A percentile compares a stretch with the other conserved stretches of the same genome.
These are phyloP conservation scores for Kryphioiulus occultus DNA, from an alignment of 2,888 invertebrate genomes.

Conservation along the genomic window DNA sequence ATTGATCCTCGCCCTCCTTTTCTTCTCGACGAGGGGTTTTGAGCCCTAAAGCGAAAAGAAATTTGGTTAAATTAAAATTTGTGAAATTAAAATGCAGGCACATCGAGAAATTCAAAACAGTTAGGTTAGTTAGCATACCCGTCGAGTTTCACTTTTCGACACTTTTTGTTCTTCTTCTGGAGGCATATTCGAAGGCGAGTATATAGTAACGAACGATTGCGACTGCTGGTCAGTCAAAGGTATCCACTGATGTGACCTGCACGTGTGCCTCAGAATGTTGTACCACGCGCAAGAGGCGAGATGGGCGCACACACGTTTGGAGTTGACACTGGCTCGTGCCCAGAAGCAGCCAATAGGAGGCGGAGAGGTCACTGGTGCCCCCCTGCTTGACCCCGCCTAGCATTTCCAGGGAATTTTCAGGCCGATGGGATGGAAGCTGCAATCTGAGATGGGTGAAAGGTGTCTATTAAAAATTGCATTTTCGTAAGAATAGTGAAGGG, in stretches of 20 bases:
- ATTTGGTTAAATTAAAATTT: neutral
- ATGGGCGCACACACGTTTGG: neutral
- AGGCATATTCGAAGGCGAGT: no score
- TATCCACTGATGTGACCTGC: neutral
- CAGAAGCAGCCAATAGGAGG: neutral
- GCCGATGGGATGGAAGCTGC: neutral
- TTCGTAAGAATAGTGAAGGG: neutral
- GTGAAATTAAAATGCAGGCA: neutral
- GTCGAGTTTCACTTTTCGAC: neutral
- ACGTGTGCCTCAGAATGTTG: neutral
- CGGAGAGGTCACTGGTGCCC: neutral
- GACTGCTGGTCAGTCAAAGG: neutral
- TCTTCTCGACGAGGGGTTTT: slow-evolving; percentile 96
- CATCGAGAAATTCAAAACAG: neutral
- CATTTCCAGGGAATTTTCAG: neutral
- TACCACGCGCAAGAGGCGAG: neutral
- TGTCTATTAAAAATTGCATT: neutral
- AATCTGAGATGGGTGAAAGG: neutral
- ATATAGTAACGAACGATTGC: no score
- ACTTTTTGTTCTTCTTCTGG: neutral
- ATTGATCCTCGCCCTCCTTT: slow-evolving; percentile 89
- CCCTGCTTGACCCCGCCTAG: neutral
- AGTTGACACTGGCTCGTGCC: neutral
- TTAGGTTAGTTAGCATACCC: neutral
- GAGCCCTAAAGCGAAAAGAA: slow-evolving; percentile 74